Percentiles rank a stretch among this genome's conserved stretches.
phyloP scores from a whole-genome alignment of 2,888 invertebrate genomes.

The Asteroscopus sphinx region DNA sequence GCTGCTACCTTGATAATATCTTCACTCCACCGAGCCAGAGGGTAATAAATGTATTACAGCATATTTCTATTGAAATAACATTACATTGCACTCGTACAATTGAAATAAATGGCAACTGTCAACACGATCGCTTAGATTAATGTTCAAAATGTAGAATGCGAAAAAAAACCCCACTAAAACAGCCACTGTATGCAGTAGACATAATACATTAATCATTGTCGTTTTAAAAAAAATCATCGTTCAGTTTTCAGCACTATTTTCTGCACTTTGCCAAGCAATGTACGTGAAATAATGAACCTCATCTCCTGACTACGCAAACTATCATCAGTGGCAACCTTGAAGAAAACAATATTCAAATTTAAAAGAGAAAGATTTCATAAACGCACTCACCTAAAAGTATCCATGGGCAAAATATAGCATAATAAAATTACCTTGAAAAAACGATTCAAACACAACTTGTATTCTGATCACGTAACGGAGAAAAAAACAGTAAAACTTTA shows the following conservation, averaged over 20 bases:
- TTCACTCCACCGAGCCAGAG: too few species aligned
- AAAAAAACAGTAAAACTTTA: slow-evolving; percentile 23
- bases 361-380: too few species aligned
- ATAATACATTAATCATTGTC: not conserved
- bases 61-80: not conserved
- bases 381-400: too few species aligned
- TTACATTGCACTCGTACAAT: slow-evolving; percentile 2
- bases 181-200: slow-evolving; percentile 2
- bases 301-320: slow-evolving; percentile 38
- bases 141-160: slow-evolving; percentile 21
- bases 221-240: slow-evolving; percentile 5
- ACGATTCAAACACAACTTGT: too few species aligned
- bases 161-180: slow-evolving; percentile 1
- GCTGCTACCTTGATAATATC: too few species aligned
- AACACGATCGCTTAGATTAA: slow-evolving; percentile 22
- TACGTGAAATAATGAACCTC: slow-evolving; percentile 24
- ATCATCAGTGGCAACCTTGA: slow-evolving; percentile 6
- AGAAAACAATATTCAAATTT: not conserved
- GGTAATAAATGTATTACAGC: not conserved
- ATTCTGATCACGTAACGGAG: not conserved
- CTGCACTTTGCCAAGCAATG: slow-evolving; percentile 32
- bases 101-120: slow-evolving; percentile 28
- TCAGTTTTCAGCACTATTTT: slow-evolving; percentile 7
- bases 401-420: too few species aligned
- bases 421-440: too few species aligned